A percentile compares a stretch with the other conserved stretches of the same genome.
These are phyloP conservation scores for Dicyrtoma fusca DNA, from an alignment of 2,888 invertebrate species.

Conservation along the genomic window DNA sequence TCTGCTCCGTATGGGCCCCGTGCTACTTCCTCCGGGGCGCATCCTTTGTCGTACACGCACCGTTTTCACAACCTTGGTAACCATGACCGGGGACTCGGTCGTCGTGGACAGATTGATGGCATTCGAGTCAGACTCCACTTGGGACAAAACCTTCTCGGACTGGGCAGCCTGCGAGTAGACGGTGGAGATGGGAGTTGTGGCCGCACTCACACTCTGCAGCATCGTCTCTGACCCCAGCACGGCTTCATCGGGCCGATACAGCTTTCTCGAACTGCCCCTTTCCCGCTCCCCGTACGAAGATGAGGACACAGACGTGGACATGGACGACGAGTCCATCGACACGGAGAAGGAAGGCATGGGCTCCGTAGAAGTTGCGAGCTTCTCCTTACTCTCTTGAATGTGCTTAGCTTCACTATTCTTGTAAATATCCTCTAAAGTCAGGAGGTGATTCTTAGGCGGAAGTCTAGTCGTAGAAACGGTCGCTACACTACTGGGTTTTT, in stretches of 20 bases:
- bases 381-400: constrained; percentile 22
- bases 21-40: constrained; percentile 47
- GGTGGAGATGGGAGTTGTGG: constrained; percentile 31
- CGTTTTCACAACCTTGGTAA: constrained; percentile 55
- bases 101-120: neutral
- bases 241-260: constrained; percentile 25
- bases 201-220: constrained; percentile 15
- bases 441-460: constrained; percentile 35
- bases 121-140: neutral
- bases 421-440: constrained; percentile 53
- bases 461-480: constrained; percentile 11
- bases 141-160: neutral
- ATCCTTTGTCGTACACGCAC: constrained; percentile 55
- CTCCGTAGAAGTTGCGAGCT: constrained; percentile 45
- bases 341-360: constrained; percentile 18
- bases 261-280: constrained; percentile 7
- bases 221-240: constrained; percentile 19
- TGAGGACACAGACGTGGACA: constrained; percentile 16
- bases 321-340: constrained; percentile 14
- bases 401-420: constrained; percentile 51
- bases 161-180: neutral
- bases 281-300: constrained; percentile 30
- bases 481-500: neutral
- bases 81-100: constrained; percentile 36
- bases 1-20: constrained; percentile 45